Conservation (phyloP, 2,113 vertebrate species). For the Sporophila hypoxantha region DNA sequence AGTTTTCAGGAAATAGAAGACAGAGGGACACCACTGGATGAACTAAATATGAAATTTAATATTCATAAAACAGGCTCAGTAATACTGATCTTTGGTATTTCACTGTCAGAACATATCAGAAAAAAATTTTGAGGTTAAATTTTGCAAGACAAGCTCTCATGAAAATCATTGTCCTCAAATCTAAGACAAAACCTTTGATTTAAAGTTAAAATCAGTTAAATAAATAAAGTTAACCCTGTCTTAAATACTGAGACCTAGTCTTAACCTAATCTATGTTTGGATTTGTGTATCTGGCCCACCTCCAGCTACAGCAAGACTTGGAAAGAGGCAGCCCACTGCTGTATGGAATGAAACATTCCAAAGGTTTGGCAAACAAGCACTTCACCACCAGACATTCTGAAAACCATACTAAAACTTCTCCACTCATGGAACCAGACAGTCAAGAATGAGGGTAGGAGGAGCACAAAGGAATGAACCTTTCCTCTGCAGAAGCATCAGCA, state of each 20-base stretch:
- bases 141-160: neutral
- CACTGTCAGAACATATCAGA: neutral
- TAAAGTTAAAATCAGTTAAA: neutral
- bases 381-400: neutral
- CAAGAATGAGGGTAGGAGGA: accelerated
- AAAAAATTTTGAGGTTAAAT: neutral
- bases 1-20: neutral
- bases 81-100: neutral
- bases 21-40: neutral
- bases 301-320: neutral
- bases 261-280: neutral
- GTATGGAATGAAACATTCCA: neutral
- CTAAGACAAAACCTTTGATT: neutral
- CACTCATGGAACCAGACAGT: neutral
- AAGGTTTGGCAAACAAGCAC: neutral
- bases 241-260: neutral
- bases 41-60: neutral
- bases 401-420: neutral
- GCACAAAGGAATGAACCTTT: neutral
- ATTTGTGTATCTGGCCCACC: neutral
- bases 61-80: neutral
- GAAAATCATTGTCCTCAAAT: neutral
- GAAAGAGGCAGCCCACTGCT: neutral
- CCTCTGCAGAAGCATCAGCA: neutral
- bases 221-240: neutral